Evolutionary conservation across 2,797 vertebrate species (phyloP).

Genomic region (Falco rusticolus): DNA sequence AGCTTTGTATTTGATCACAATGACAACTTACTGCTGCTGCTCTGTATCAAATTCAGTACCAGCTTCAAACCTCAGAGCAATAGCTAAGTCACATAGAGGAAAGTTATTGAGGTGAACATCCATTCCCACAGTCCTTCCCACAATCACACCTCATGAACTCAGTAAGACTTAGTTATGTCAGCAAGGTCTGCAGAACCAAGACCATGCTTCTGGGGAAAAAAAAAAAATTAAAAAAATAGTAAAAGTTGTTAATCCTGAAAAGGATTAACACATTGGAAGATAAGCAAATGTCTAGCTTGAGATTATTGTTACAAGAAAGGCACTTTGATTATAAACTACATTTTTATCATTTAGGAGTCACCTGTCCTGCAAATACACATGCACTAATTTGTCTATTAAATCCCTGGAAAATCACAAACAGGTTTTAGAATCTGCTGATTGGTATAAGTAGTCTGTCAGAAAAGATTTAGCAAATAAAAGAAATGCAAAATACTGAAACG

Average conservation of each 20-base stretch:
- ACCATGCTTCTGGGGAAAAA: background rate
- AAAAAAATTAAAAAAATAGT: background rate
- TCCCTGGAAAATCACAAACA: conserved; percentile 34
- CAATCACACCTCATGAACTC: background rate
- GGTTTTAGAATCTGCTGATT: conserved; percentile 46
- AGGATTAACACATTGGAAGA: background rate
- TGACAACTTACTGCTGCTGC: conserved; percentile 44
- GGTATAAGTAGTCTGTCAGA: conserved; percentile 3
- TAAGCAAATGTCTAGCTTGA: conserved; percentile 11
- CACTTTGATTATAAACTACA: conserved; percentile 22
- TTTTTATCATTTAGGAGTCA: conserved; percentile 35
- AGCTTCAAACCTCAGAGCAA: conserved; percentile 23
- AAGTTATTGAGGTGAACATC: accelerated
- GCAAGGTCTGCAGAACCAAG: background rate
- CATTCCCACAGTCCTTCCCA: background rate
- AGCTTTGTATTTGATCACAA: conserved; percentile 59
- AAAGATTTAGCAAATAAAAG: conserved; percentile 32
- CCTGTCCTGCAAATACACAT: conserved; percentile 7
- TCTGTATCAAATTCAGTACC: background rate
- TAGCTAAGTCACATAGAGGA: background rate
- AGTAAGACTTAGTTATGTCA: background rate
- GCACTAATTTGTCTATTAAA: conserved; percentile 38
- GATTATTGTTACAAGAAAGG: conserved; percentile 17
- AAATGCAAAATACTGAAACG: conserved; percentile 5
- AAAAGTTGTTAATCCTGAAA: background rate